These are phyloP conservation scores for Orientallactaga bullata DNA, from an alignment of 2,113 vertebrate species.

Conservation along the genomic window DNA sequence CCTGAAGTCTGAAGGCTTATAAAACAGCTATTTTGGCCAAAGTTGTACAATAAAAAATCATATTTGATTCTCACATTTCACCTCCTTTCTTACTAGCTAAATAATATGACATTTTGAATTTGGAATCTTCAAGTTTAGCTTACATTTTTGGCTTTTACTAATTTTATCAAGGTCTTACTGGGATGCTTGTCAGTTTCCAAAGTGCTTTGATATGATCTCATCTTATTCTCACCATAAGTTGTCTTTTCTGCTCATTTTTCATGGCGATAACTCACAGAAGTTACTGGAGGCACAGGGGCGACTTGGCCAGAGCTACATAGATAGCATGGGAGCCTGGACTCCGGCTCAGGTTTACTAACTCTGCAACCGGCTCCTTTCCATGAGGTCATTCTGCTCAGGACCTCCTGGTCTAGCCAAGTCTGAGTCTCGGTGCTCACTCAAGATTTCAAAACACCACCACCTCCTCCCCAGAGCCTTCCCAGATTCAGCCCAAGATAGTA, in stretches of 20 bases:
- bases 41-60: constrained; percentile 67
- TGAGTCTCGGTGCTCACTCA: constrained; percentile 42
- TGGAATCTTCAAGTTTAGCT: constrained; percentile 73
- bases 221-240: constrained; percentile 69
- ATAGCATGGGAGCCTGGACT: constrained; percentile 50
- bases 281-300: constrained; percentile 68
- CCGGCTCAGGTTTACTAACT: constrained; percentile 47
- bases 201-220: constrained; percentile 77
- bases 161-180: constrained; percentile 79
- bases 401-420: constrained; percentile 42
- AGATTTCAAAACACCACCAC: constrained; percentile 42
- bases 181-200: constrained; percentile 71
- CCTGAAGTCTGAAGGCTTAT: constrained; percentile 58
- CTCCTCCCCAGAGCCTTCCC: constrained; percentile 37
- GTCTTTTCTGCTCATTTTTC: constrained; percentile 78
- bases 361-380: constrained; percentile 64
- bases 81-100: constrained; percentile 57
- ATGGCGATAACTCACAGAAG: constrained; percentile 76
- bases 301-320: constrained; percentile 51
- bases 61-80: constrained; percentile 67
- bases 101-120: constrained; percentile 78
- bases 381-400: constrained; percentile 70
- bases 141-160: constrained; percentile 74
- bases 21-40: constrained; percentile 70
- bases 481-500: not conserved